A percentile compares a stretch with the other conserved stretches of the same genome.
phyloP scores from a whole-genome alignment of 2,888 invertebrate genomes.

The Agrochola circellaris region DNA sequence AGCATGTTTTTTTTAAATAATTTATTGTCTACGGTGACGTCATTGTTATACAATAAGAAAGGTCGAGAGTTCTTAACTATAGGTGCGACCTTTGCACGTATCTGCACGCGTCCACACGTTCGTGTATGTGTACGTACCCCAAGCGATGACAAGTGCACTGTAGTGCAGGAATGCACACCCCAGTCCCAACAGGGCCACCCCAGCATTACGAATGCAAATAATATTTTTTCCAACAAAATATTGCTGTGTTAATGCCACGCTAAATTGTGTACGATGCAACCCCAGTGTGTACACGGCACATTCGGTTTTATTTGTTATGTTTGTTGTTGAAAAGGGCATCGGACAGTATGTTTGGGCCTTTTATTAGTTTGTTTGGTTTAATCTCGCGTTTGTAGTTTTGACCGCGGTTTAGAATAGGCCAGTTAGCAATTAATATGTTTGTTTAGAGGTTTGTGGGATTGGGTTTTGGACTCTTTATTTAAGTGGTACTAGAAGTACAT shows the following conservation, averaged over 20 bases:
- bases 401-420: conserved; percentile 38
- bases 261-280: conserved; percentile 82
- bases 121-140: conserved; percentile 59
- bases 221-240: conserved; percentile 88
- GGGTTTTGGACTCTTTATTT: conserved; percentile 4
- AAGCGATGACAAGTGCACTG: conserved; percentile 79
- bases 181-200: conserved; percentile 74
- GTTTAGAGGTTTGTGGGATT: conserved; percentile 10
- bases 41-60: background rate
- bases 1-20: background rate
- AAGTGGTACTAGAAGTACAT: background rate
- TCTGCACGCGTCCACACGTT: conserved; percentile 15
- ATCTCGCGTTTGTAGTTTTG: conserved; percentile 48
- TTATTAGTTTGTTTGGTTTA: conserved; percentile 61
- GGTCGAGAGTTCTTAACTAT: background rate
- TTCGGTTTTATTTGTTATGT: conserved; percentile 85
- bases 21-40: background rate
- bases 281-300: conserved; percentile 83
- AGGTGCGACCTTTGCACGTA: background rate
- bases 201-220: conserved; percentile 86
- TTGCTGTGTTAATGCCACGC: conserved; percentile 87
- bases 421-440: conserved; percentile 44
- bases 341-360: conserved; percentile 54
- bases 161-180: conserved; percentile 84
- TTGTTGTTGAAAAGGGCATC: conserved; percentile 83